phyloP scores from a whole-genome alignment of 2,113 vertebrate genomes.

The Potamarius usumacintae region DNA sequence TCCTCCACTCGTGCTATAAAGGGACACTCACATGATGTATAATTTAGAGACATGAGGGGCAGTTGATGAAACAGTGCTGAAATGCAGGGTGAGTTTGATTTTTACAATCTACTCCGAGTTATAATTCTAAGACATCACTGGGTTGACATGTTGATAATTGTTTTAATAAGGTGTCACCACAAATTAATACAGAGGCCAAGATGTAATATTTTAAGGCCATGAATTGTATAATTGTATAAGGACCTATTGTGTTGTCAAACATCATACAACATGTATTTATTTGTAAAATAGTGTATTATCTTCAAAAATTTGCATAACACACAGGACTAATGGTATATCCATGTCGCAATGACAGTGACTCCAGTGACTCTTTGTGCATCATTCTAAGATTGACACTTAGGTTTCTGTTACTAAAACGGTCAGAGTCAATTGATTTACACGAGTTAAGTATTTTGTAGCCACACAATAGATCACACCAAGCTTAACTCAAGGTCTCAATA shows the following conservation, averaged over 20 bases:
- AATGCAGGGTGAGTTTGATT: not conserved
- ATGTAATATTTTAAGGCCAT: not conserved
- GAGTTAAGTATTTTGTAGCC: not conserved
- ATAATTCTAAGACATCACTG: not conserved
- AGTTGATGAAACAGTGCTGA: conserved; percentile 8
- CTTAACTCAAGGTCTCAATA: not conserved
- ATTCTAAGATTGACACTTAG: not conserved
- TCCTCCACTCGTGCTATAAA: not conserved
- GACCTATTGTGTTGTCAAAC: not conserved
- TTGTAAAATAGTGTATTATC: not conserved
- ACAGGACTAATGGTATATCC: not conserved
- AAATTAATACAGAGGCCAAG: not conserved
- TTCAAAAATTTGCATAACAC: not conserved
- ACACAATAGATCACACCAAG: not conserved
- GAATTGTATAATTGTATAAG: too few species aligned
- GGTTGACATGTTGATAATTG: not conserved
- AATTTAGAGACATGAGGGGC: not conserved
- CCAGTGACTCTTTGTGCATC: not conserved
- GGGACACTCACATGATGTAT: not conserved
- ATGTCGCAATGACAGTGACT: too few species aligned
- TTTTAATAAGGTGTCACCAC: not conserved
- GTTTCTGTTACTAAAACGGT: not conserved
- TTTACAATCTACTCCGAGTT: not conserved
- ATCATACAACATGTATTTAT: not conserved
- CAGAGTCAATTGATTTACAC: not conserved